Evolutionary conservation across 2,113 vertebrate genomes (phyloP).

Genomic region (Plectropomus leopardus): DNA sequence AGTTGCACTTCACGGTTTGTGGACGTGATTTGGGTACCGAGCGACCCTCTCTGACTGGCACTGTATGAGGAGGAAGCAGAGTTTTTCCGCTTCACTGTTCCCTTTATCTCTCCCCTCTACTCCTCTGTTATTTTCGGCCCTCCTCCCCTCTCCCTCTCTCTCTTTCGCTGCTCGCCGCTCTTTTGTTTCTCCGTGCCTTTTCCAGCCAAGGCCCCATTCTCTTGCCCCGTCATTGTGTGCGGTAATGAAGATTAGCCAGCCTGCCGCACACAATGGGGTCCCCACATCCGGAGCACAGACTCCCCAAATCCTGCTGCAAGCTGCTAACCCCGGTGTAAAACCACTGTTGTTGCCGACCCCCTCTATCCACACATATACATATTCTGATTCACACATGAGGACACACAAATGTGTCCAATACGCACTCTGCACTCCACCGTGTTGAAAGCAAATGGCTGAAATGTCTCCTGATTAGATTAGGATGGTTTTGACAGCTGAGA

Average conservation of each 20-base stretch:
- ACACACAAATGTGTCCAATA: constrained; percentile 32
- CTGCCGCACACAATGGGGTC: constrained; percentile 80
- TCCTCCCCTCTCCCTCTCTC: constrained; percentile 30
- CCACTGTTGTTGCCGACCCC: constrained; percentile 62
- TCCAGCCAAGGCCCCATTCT: constrained; percentile 77
- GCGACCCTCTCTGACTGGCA: constrained; percentile 28
- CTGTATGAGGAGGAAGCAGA: constrained; percentile 65
- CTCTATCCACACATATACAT: constrained; percentile 30
- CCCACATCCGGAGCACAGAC: constrained; percentile 71
- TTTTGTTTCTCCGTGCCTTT: constrained; percentile 78
- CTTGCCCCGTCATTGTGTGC: constrained; percentile 76
- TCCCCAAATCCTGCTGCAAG: constrained; percentile 79
- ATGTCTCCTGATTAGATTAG: constrained; percentile 81
- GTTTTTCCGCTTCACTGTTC: constrained; percentile 77
- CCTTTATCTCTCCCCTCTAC: constrained; percentile 69
- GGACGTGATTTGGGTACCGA: constrained; percentile 63
- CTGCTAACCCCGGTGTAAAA: constrained; percentile 75
- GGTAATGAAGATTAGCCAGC: constrained; percentile 83
- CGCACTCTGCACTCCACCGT: constrained; percentile 45
- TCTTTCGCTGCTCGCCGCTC: constrained; percentile 58
- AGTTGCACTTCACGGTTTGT: constrained; percentile 57
- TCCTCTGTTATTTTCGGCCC: constrained; percentile 60
- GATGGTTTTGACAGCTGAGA: constrained; percentile 77
- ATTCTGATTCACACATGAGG: not conserved
- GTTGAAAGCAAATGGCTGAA: constrained; percentile 73